Percentiles rank a stretch among this genome's conserved stretches.
These are phyloP conservation scores for Ceyx cyanopectus DNA, from an alignment of 2,113 vertebrate genomes.

Conservation along the genomic window DNA sequence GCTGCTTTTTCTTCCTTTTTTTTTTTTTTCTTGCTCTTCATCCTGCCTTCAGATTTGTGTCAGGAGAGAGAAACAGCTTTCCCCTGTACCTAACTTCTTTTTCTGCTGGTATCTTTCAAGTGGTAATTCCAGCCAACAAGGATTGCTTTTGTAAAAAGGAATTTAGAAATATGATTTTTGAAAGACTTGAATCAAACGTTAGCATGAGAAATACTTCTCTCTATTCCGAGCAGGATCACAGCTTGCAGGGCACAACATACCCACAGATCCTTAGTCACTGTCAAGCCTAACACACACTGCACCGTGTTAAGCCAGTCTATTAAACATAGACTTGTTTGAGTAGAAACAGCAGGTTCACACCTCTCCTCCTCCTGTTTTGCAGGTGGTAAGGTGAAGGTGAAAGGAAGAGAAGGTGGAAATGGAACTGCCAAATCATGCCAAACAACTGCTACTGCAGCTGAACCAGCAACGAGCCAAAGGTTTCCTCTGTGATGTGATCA, in stretches of 20 bases:
- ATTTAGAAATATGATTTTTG: not conserved
- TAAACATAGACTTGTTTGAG: not conserved
- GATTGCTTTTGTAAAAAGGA: not conserved
- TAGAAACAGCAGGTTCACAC: not conserved
- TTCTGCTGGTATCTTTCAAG: not conserved
- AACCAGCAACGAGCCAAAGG: slow-evolving; percentile 99
- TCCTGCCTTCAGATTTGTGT: not conserved
- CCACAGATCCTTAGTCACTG: slow-evolving; percentile 15
- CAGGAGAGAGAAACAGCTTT: not conserved
- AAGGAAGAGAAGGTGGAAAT: slow-evolving; percentile 93
- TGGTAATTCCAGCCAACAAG: rapidly evolving
- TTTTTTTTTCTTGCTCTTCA: not conserved
- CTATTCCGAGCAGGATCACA: slow-evolving; percentile 5
- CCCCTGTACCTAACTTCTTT: not conserved
- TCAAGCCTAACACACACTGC: not conserved
- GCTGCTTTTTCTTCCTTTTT: not conserved
- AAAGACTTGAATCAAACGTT: not conserved
- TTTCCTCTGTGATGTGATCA: slow-evolving; percentile 98
- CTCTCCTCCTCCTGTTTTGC: slow-evolving; percentile 64
- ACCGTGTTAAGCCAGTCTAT: not conserved
- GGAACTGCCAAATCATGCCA: slow-evolving; percentile 99
- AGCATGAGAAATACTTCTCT: not conserved
- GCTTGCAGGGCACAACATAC: not conserved
- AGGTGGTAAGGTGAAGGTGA: slow-evolving; percentile 87
- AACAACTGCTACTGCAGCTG: slow-evolving; percentile 98